Base-by-base conservation (phyloP, 1,140 invertebrate species). In the Zaprionus taronus region DNA sequence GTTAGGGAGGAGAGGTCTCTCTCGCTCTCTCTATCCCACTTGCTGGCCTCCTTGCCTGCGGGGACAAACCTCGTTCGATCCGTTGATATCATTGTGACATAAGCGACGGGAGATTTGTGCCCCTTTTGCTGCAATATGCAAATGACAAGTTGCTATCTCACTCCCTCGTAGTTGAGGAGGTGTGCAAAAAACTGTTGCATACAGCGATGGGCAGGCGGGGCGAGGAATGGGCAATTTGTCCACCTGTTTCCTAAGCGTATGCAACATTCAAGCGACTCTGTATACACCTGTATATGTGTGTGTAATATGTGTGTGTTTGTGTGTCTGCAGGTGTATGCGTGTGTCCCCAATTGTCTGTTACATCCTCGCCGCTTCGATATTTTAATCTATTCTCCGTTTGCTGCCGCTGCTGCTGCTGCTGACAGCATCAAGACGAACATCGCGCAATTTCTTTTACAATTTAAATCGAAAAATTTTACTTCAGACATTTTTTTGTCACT, bases 321-420 rank as follows among this genome's bases (percentile, higher is more conserved):
- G 55, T 15, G 17, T 26, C 15, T 55, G 61, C 12, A 34, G 31
- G 4, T 31, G 41, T 76, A 38, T 47, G 62, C 14, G 36, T 22
- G 1, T 65, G 12, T 38, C 51, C 58, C 55, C 47, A 49, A 36
- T 66, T 77, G 63, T 70, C 68, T 51, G 31, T 58, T 72, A 67
- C 44, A 76, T 55, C 65, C 51, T 68, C 26, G 22, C 31, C 28
- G 47, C 53, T 90, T 81, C 83, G 75, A 90, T 87, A 87, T 87
- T 87, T 85, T 89, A 90, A 89, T 89, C 85, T 85, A 70, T 72
- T 75, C 51, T 77, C 65, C 57, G 68, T 72, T 71, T 78, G 55
- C 70, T 58, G 70, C 55, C 26, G 15, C 36, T 60, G 51, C 20
- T 34, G 53, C 55, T 70, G 61, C 74, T 77, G 14, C 28, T 89